Percentiles rank a stretch among this genome's conserved stretches.
Conservation (phyloP, 1,140 invertebrate species). For the Choristoneura fumiferana region DNA sequence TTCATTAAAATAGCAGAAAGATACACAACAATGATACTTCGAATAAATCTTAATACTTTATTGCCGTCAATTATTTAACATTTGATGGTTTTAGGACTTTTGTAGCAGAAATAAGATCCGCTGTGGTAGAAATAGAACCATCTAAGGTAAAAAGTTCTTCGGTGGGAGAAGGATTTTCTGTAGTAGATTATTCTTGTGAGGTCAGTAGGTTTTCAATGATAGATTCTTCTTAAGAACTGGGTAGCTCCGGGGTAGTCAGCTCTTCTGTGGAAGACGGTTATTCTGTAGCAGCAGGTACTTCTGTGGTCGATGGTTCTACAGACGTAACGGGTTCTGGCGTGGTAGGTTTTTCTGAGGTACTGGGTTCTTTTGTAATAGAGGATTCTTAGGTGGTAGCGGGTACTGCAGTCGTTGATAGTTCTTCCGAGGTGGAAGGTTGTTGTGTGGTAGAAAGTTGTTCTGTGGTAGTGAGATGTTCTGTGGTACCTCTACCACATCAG, state of each 20-base stretch:
- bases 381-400: not conserved
- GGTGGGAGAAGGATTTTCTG: too few species aligned
- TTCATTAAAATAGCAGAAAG: too few species aligned
- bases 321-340: not conserved
- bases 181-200: too few species aligned
- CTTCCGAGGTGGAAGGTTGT: not conserved
- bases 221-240: too few species aligned
- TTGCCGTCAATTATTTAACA: too few species aligned
- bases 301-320: not conserved
- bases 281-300: not conserved
- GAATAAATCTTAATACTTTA: too few species aligned
- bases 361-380: not conserved
- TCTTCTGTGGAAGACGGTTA: not conserved
- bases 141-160: too few species aligned
- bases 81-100: too few species aligned
- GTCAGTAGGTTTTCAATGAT: too few species aligned
- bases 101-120: not conserved
- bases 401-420: not conserved
- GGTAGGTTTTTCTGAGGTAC: not conserved
- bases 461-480: not conserved
- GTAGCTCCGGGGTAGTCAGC: not conserved
- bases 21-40: too few species aligned
- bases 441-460: not conserved
- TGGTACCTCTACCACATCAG: too few species aligned
- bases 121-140: not conserved